Evolutionary conservation across 2,113 vertebrate species (phyloP).

Genomic region (Muntiacus muntjak): DNA sequence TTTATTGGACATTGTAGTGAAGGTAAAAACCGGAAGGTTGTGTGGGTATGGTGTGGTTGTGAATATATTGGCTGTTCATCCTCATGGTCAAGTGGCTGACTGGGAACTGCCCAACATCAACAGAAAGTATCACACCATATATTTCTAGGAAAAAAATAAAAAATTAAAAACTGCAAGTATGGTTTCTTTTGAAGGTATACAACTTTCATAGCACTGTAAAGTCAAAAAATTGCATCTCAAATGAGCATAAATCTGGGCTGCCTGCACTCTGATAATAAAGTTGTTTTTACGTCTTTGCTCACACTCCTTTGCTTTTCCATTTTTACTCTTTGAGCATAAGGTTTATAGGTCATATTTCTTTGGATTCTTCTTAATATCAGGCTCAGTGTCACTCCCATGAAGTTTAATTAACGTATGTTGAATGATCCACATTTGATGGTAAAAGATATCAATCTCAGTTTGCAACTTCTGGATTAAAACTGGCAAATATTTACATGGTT

Average conservation of each 20-base stretch:
- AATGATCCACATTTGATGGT: not conserved
- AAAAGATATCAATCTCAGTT: conserved; percentile 43
- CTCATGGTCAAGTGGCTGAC: not conserved
- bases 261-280: not conserved
- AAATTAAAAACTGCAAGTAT: not conserved
- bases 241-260: not conserved
- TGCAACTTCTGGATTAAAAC: conserved; percentile 43
- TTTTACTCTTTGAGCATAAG: not conserved
- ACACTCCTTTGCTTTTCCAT: not conserved
- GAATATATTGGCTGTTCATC: not conserved
- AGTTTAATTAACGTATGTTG: conserved; percentile 14
- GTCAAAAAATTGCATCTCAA: not conserved
- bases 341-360: not conserved
- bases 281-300: not conserved
- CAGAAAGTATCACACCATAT: not conserved
- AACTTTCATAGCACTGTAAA: not conserved
- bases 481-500: conserved; percentile 48
- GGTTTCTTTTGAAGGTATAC: not conserved
- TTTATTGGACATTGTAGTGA: not conserved
- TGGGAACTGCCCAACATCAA: not conserved
- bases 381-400: not conserved
- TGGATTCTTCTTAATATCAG: not conserved
- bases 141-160: not conserved
- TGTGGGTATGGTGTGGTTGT: not conserved
- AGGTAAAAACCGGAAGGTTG: not conserved